These are phyloP conservation scores for Ailurus styani DNA, from an alignment of 2,113 vertebrate genomes.

Conservation along the genomic window DNA sequence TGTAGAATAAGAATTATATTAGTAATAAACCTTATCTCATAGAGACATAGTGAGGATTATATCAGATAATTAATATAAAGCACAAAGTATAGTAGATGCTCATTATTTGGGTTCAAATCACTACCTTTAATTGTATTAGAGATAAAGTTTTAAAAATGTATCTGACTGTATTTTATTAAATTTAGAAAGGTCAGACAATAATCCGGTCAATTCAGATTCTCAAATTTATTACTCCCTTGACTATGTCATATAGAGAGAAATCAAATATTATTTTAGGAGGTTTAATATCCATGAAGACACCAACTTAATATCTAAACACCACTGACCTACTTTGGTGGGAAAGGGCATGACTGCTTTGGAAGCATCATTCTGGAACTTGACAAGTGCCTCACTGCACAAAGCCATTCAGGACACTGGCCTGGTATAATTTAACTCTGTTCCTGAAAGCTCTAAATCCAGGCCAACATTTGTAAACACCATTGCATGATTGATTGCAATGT, in stretches of 20 bases:
- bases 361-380: constrained; percentile 10
- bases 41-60: background rate
- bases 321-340: background rate
- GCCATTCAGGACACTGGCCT: background rate
- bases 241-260: background rate
- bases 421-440: constrained; percentile 16
- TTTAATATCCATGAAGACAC: background rate
- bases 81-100: background rate
- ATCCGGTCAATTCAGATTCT: background rate
- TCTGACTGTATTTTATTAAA: background rate
- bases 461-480: constrained; percentile 45
- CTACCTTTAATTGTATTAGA: background rate
- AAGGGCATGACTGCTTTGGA: constrained; percentile 12
- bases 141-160: background rate
- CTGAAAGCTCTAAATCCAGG: constrained; percentile 34
- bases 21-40: background rate
- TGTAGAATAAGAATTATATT: background rate
- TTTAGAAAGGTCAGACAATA: background rate
- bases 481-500: background rate
- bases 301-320: background rate
- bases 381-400: background rate
- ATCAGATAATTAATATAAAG: constrained; percentile 30
- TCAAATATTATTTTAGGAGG: background rate
- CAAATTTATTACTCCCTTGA: constrained; percentile 9
- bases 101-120: constrained; percentile 11